Conservation (phyloP, 2,888 invertebrate genomes). For the Cordylochernes scorpioides region DNA sequence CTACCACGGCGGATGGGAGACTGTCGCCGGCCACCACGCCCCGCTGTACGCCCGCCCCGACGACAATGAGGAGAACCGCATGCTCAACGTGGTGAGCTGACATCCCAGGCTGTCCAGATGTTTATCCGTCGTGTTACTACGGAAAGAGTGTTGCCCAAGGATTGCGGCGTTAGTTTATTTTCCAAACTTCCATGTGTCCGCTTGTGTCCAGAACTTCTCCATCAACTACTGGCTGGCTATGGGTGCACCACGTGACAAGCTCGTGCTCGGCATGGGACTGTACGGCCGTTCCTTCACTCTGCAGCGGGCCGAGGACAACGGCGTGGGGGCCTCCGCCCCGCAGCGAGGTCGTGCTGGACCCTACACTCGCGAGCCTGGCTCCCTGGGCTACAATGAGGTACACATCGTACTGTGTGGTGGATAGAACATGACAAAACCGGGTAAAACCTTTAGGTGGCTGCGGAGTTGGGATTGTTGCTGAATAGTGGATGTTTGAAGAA, state of each 20-base stretch:
- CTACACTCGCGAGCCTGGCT: constrained; percentile 13
- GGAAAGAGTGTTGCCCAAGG: neutral
- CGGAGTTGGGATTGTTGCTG: too few species aligned
- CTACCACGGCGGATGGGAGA: constrained; percentile 61
- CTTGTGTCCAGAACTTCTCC: constrained; percentile 9
- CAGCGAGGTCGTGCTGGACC: constrained; percentile 12
- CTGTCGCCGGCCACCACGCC: constrained; percentile 43
- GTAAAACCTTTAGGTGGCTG: too few species aligned
- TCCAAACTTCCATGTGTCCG: neutral
- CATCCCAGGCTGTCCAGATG: too few species aligned
- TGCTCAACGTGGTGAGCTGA: neutral
- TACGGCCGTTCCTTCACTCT: constrained; percentile 13
- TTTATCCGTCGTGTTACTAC: neutral
- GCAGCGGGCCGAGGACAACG: constrained; percentile 6
- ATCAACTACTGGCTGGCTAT: constrained; percentile 13
- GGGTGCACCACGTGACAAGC: constrained; percentile 12
- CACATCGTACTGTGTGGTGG: too few species aligned
- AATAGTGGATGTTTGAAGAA: too few species aligned
- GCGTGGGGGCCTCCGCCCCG: constrained; percentile 10
- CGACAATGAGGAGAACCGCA: neutral
- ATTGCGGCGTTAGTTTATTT: neutral
- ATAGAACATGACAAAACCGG: too few species aligned
- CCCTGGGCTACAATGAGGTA: constrained; percentile 13
- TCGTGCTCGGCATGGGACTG: constrained; percentile 12
- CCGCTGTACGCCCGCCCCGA: constrained; percentile 24